Conservation (phyloP, 2,113 vertebrate genomes). For the Oreotragus oreotragus region DNA sequence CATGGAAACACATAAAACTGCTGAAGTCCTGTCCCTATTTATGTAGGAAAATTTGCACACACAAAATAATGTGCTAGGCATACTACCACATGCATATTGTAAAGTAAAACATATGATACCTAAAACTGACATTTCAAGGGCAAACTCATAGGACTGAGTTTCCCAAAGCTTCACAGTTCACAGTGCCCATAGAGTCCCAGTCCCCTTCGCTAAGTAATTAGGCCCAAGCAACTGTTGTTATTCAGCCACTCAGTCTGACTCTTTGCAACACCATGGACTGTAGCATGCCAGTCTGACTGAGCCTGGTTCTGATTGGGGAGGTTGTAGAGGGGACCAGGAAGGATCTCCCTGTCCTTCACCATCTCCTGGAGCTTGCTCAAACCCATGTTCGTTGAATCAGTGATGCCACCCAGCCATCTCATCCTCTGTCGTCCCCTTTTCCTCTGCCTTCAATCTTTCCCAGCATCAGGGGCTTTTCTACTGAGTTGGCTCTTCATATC, state of each 20-base stretch:
- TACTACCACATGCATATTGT: background rate
- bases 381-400: background rate
- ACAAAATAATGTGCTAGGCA: background rate
- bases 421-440: background rate
- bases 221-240: background rate
- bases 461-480: background rate
- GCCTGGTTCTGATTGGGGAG: too few species aligned
- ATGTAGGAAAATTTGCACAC: background rate
- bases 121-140: background rate
- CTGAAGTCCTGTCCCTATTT: background rate
- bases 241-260: background rate
- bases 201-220: background rate
- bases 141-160: background rate
- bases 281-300: background rate
- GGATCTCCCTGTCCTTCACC: background rate
- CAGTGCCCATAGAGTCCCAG: background rate
- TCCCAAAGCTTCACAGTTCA: background rate
- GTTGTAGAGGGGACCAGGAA: too few species aligned
- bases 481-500: background rate
- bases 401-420: background rate
- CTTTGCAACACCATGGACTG: background rate
- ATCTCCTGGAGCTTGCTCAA: background rate
- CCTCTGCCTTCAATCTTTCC: background rate
- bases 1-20: background rate
- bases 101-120: background rate